Evolutionary conservation across 2,797 vertebrate genomes (phyloP), one percentile per base, ranked within the genome.

Genomic region (Anolis apletophallus): DNA sequence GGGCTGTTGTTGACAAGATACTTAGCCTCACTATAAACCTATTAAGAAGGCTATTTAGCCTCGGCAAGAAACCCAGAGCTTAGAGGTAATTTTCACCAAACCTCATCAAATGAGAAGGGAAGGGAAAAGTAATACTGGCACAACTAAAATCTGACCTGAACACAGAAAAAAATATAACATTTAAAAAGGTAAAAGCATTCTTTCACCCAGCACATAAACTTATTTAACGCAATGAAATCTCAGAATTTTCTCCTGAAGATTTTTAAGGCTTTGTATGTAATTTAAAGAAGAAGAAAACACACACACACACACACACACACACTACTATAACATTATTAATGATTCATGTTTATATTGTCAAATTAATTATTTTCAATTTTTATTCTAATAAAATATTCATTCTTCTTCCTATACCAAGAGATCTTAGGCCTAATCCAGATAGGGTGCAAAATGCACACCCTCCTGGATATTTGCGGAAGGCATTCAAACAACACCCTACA

Each of bases 41-140:
- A 69, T 86, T 87, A 94, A 91, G 90, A 83, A 93, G 91, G 78
- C 79, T 92, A 68, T 88, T 95, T 93, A 90, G 90, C 89, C 84
- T 90, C 77, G 89, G 89, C 54, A 85, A 81, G 80, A 36, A 84
- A 88, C 12, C 0, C 54, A 67, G 75, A 82, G 88, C 89, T 93
- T 91, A 91, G 10, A 78, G 87, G 87, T 89, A 87, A 52, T 84
- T 88, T 91, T 92, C 85, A 80, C 86, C 78, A 88, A 90, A 86
- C 59, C 80, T 88, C 84, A 91, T 90, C 88, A 93, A 87, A 90
- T 23, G 50, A 83, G 61, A 92, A 84, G 67, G 82, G 4, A 54
- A 46, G n/a, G 67, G 17, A 32, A 12, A 32, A 69, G 67, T 69
- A 69, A n/a, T 14, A 14, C n/a, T 9, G n/a, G 14, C 14, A 14